Base-by-base conservation (phyloP, 1,140 invertebrate genomes). In the Phthorimaea operculella region DNA sequence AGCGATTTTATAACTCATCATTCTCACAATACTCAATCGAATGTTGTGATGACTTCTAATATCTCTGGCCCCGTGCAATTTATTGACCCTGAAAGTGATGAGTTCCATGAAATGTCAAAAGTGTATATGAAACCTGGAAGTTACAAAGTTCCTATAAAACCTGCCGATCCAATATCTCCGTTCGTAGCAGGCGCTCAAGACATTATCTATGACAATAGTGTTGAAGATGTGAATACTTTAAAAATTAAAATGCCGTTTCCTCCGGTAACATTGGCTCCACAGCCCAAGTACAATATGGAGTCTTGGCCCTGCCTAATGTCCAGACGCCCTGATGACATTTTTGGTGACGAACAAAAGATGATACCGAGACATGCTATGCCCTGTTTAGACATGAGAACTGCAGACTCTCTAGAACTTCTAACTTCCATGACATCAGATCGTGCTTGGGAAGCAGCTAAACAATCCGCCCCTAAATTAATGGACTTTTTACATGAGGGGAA, bases 61-160 rank as follows among this genome's bases (percentile, higher is more conserved):
- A 79, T 83, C 61, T 79, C 79, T 83, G 80, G 80, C 79, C 79
- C 82, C 80, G 76, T 81, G 64, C 79, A 83, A 79, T 80, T 79
- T 68, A 72, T 79, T 68, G 79, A 85, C 63, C 66, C 75, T 57
- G 82, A 85, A 66, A 83, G 78, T 68, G 82, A 85, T 83, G 82
- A 85, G 76, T 83, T 77, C 68, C 76, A 83, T 55, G 82, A 85
- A 68, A 80, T 83, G 64, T 77, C 80, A 18, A 85, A 83, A 72
- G 82, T 83, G 15, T 86, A 86, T 65, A 86, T 86, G 82, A 84
- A 85, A 58, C 84, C 84, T 52, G 84, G 84, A 17, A 86, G 84
- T 58, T 86, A 86, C 48, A 84, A 85, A 65, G 80, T 86, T n/a
- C 82, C 82, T 9, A 85, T 83, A 62, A 86, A 85, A 52, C 79